Evolutionary conservation across 2,888 invertebrate genomes (phyloP), one percentile per base, ranked within the genome.

Genomic region (Eilema depressum): DNA sequence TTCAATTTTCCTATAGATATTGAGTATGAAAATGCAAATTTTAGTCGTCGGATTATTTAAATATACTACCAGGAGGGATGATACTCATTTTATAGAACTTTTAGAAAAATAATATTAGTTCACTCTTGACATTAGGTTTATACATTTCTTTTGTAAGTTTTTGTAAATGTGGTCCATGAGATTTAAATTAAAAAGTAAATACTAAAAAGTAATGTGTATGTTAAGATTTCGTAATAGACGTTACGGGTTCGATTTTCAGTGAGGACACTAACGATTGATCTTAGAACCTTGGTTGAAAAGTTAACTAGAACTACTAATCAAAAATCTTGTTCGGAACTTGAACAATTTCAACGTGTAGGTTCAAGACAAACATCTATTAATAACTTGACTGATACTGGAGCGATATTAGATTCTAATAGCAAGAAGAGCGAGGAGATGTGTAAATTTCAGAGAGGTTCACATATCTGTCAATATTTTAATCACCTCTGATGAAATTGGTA

Each of bases 1-100:
- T 56, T 33, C 30, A 57, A 25, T 56, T 65, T 65, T 20, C 30
- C n/a, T 56, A 12, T 60, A 20, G 30, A 28, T 60, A 28, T 60
- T 20, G 26, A 60, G 11, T 28, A 60, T 60, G 30, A 60, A 23
- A 56, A 10, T 56, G 23, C 12, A 57, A 47, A 20, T 47, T 20
- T 47, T 47, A 47, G 41, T 20, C 20, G 17, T 37, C 12, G 37
- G 11, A 14, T 37, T 37, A 37, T 41, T 41, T 14, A 41, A 41
- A 12, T 12, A 37, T 11, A 37, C 12, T 37, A 37, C 11, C 37
- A 12, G 2, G 37, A 33, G 33, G 33, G 33, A 12, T 37, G 11
- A 37, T 12, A 12, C 37, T 12, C n/a, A n/a, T n/a, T n/a, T n/a
- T n/a, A n/a, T n/a, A 28, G 28, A 5, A 28, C 28, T 28, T 28